phyloP scores from a whole-genome alignment of 2,888 invertebrate species.

The Microctonus hyperodae region DNA sequence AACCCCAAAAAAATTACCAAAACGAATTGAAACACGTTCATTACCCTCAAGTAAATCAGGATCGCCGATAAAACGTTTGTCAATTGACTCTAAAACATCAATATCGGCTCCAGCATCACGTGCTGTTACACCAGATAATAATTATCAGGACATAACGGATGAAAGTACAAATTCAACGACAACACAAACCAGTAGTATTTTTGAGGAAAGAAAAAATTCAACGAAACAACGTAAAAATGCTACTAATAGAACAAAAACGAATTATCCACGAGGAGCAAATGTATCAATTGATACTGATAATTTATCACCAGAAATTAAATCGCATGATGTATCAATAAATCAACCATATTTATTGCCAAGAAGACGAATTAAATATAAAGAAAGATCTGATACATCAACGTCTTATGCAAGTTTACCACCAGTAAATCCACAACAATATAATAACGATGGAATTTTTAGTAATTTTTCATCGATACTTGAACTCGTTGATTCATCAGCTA shows the following conservation, averaged over 20 bases:
- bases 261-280: slow-evolving; percentile 25
- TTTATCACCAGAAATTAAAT: slow-evolving; percentile 43
- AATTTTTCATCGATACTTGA: slow-evolving; percentile 55
- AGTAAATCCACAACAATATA: slow-evolving; percentile 35
- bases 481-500: slow-evolving; percentile 52
- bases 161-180: background rate
- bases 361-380: slow-evolving; percentile 42
- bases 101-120: slow-evolving; percentile 44
- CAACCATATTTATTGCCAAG: background rate
- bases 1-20: slow-evolving; percentile 45
- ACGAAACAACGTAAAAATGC: background rate
- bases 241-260: slow-evolving; percentile 24
- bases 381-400: slow-evolving; percentile 58
- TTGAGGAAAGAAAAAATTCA: background rate
- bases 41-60: slow-evolving; percentile 41
- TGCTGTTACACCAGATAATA: slow-evolving; percentile 43
- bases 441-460: slow-evolving; percentile 34
- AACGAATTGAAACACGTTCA: slow-evolving; percentile 41
- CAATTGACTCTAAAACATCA: slow-evolving; percentile 23
- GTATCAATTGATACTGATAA: slow-evolving; percentile 49
- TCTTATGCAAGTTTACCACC: slow-evolving; percentile 58
- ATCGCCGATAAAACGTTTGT: slow-evolving; percentile 43
- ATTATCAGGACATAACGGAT: slow-evolving; percentile 4
- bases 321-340: slow-evolving; percentile 23
- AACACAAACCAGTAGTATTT: background rate